phyloP scores from a whole-genome alignment of 2,113 vertebrate species.

The Pipra filicauda region DNA sequence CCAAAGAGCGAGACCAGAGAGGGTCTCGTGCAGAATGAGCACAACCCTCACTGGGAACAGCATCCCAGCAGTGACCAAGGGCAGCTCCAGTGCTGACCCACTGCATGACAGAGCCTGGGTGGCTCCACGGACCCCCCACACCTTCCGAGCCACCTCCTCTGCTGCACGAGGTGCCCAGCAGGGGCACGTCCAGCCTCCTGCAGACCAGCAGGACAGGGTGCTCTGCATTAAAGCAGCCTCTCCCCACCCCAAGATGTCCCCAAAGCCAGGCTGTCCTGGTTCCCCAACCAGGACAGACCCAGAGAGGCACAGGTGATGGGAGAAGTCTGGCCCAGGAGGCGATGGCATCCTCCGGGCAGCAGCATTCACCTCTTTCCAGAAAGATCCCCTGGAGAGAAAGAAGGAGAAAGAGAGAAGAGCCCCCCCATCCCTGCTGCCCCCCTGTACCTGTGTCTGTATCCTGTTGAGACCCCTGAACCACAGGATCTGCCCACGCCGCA shows the following conservation, averaged over 20 bases:
- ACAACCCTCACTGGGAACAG: neutral
- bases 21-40: neutral
- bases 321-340: neutral
- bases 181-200: neutral
- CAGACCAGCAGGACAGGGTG: neutral
- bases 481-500: constrained; percentile 93
- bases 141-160: neutral
- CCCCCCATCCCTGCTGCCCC: neutral
- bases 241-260: neutral
- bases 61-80: neutral
- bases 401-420: neutral
- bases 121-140: rapidly evolving
- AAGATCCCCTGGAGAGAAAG: neutral
- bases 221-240: neutral
- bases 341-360: neutral
- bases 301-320: neutral
- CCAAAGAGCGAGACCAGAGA: neutral
- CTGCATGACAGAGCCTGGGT: neutral
- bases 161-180: rapidly evolving
- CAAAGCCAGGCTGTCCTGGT: neutral
- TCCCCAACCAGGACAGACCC: neutral
- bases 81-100: neutral
- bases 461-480: constrained; percentile 98
- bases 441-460: constrained; percentile 96
- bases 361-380: neutral